Evolutionary conservation across 2,797 vertebrate genomes (phyloP).

Genomic region (Bucorvus abyssinicus): DNA sequence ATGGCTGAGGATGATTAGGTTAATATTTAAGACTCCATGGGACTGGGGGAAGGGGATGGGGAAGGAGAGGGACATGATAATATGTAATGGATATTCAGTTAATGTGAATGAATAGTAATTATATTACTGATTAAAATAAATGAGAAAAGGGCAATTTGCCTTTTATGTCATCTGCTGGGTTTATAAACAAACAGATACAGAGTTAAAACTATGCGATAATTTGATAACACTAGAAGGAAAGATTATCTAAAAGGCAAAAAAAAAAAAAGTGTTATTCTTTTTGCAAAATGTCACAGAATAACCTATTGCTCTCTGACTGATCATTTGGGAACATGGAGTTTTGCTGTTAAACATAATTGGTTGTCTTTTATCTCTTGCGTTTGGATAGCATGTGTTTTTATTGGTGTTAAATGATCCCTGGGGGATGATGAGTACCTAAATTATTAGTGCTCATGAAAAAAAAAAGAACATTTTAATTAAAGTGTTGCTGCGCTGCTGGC

Average conservation of each 20-base stretch:
- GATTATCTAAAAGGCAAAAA: background rate
- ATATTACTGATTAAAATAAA: background rate
- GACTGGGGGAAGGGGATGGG: rapidly evolving
- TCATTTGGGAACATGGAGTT: conserved; percentile 12
- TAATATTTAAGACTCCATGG: background rate
- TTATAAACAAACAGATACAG: background rate
- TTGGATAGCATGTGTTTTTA: background rate
- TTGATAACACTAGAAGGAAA: background rate
- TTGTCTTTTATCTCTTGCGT: background rate
- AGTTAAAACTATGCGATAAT: background rate
- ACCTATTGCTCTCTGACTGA: background rate
- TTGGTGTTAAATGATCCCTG: background rate
- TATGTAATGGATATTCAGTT: background rate
- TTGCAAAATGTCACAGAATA: background rate
- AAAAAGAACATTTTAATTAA: background rate
- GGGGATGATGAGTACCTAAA: background rate
- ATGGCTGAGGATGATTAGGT: background rate
- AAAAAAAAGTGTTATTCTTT: background rate
- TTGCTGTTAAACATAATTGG: background rate
- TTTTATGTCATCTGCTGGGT: background rate
- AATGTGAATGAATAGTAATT: background rate
- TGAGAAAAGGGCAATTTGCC: background rate
- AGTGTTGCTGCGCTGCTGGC: background rate
- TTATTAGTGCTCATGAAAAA: background rate
- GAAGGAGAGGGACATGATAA: background rate